Percentiles rank a stretch among this genome's conserved stretches.
phyloP scores from a whole-genome alignment of 1,140 invertebrate species.

The Drosophila ironensis region DNA sequence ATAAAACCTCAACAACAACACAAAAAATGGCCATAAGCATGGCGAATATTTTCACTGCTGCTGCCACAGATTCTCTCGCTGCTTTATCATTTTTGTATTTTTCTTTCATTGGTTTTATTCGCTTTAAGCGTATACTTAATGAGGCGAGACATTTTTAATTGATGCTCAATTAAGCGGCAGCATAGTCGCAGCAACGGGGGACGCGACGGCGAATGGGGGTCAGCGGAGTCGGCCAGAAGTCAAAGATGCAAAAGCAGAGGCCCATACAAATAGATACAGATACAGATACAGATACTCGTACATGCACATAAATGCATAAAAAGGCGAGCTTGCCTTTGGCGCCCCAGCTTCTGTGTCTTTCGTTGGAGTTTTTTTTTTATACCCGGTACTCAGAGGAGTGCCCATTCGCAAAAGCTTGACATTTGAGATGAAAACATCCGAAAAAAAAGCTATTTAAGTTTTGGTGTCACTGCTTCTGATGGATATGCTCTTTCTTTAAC shows the following conservation, averaged over 20 bases:
- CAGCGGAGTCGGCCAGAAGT: background rate
- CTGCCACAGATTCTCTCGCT: too few species aligned
- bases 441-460: too few species aligned
- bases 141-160: conserved; percentile 76
- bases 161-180: conserved; percentile 71
- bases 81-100: conserved; percentile 6
- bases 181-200: background rate
- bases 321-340: background rate
- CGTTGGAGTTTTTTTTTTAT: conserved; percentile 9
- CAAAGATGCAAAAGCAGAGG: background rate
- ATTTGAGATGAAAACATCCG: too few species aligned
- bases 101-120: conserved; percentile 17
- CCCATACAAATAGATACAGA: background rate
- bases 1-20: too few species aligned
- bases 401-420: too few species aligned
- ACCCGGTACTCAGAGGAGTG: too few species aligned
- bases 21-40: too few species aligned
- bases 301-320: background rate
- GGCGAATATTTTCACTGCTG: conserved; percentile 15
- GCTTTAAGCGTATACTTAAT: conserved; percentile 57
- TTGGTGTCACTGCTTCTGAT: too few species aligned
- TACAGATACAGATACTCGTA: too few species aligned
- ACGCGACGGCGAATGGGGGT: conserved; percentile 2
- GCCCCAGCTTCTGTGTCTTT: conserved; percentile 19
- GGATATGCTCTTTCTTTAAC: too few species aligned